Evolutionary conservation across 92 coral and sea anemone species (phyloP).

Genomic region (Heteractis magnifica): DNA sequence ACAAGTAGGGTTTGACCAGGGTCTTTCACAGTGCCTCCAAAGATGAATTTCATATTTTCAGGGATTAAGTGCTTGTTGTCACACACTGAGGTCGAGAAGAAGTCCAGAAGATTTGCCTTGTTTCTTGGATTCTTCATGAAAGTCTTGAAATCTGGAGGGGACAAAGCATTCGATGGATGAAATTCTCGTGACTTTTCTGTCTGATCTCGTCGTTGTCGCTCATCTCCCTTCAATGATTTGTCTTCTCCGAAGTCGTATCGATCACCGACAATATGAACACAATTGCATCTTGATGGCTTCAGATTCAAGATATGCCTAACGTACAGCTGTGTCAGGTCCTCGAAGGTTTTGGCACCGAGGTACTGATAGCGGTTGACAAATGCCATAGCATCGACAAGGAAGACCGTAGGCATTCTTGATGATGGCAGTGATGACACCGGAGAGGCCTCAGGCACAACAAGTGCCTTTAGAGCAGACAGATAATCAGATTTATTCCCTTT

Average conservation of each 20-base stretch:
- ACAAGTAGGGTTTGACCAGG: neutral
- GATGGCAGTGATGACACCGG: conserved; percentile 16
- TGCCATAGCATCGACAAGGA: conserved; percentile 47
- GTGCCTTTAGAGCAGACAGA: conserved; percentile 16
- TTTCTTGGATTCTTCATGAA: conserved; percentile 16
- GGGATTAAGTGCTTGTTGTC: neutral
- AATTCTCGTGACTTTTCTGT: conserved; percentile 3
- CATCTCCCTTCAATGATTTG: conserved; percentile 19
- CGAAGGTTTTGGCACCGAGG: conserved; percentile 31
- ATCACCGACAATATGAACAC: conserved; percentile 33
- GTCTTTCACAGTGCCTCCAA: neutral
- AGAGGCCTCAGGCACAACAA: conserved; percentile 23
- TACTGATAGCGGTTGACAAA: conserved; percentile 35
- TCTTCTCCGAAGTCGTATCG: conserved; percentile 30
- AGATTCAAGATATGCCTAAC: conserved; percentile 22
- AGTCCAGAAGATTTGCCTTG: neutral
- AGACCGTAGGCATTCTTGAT: conserved; percentile 17
- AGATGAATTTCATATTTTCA: neutral
- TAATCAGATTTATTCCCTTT: conserved; percentile 30
- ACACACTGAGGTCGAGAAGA: neutral
- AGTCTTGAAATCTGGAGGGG: conserved; percentile 10
- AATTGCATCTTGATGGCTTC: conserved; percentile 23
- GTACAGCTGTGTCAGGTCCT: conserved; percentile 14
- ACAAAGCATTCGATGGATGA: conserved; percentile 8
- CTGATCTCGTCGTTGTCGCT: conserved; percentile 15